phyloP scores from a whole-genome alignment of 2,113 vertebrate species.

The Girardinichthys multiradiatus region DNA sequence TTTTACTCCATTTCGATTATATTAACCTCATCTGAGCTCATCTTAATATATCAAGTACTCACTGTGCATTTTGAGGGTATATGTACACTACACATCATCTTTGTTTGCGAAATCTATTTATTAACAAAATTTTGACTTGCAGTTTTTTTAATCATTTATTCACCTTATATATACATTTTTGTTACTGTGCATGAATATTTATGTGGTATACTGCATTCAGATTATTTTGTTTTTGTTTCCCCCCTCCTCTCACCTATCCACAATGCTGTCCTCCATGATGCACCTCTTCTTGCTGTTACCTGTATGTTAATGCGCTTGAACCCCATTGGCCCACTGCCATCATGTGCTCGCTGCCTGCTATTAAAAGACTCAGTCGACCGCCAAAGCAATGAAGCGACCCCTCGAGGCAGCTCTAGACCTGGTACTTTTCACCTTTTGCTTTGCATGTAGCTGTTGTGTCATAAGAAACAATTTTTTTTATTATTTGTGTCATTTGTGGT shows the following conservation, averaged over 20 bases:
- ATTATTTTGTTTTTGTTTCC: slow-evolving; percentile 88
- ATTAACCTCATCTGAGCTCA: slow-evolving; percentile 33
- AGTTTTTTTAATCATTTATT: slow-evolving; percentile 80
- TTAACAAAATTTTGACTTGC: slow-evolving; percentile 81
- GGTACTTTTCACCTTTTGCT: slow-evolving; percentile 99
- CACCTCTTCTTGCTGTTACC: slow-evolving; percentile 88
- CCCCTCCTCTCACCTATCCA: slow-evolving; percentile 98
- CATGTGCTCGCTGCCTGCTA: slow-evolving; percentile 99
- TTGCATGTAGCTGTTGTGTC: slow-evolving; percentile 91
- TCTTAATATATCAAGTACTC: slow-evolving; percentile 14
- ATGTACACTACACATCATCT: slow-evolving; percentile 1
- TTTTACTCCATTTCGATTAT: slow-evolving; percentile 22
- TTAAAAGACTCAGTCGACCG: slow-evolving; percentile 99
- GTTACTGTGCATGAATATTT: slow-evolving; percentile 94
- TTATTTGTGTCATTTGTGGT: slow-evolving; percentile 66
- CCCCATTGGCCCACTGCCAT: slow-evolving; percentile 99
- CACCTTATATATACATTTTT: slow-evolving; percentile 89
- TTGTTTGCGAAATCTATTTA: slow-evolving; percentile 28
- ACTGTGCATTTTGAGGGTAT: slow-evolving; percentile 7
- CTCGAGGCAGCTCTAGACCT: slow-evolving; percentile 99
- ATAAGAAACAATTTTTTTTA: slow-evolving; percentile 38
- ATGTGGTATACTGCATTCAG: slow-evolving; percentile 98
- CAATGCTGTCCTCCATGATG: slow-evolving; percentile 95
- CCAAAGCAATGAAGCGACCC: slow-evolving; percentile 99
- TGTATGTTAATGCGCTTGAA: slow-evolving; percentile 99